Percentiles rank a stretch among this genome's conserved stretches.
Evolutionary conservation across 2,113 vertebrate genomes (phyloP).

Genomic region (Sinocyclocheilus anophthalmus): DNA sequence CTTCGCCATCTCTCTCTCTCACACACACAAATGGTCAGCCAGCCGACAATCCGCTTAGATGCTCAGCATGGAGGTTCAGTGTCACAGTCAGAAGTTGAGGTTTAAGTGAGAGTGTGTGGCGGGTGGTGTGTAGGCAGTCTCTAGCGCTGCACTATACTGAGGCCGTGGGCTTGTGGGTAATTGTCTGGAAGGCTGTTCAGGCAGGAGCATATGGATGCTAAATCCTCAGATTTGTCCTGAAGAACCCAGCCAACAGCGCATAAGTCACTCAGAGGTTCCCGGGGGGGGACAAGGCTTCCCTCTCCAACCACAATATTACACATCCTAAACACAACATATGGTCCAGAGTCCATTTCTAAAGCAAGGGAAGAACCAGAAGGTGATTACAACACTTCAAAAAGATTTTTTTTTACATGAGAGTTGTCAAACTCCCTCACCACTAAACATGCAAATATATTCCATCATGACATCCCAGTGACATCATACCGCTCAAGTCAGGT

Average conservation of each 20-base stretch:
- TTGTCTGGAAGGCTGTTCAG: constrained; percentile 45
- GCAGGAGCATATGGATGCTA: constrained; percentile 57
- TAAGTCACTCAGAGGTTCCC: constrained; percentile 41
- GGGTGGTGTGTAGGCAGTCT: constrained; percentile 40
- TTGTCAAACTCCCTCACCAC: neutral
- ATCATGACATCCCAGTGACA: neutral
- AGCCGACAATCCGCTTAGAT: constrained; percentile 3
- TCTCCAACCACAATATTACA: constrained; percentile 18
- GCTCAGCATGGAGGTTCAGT: constrained; percentile 7
- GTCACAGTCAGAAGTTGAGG: constrained; percentile 25
- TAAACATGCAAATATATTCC: constrained; percentile 5
- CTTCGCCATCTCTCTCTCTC: neutral
- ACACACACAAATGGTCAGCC: neutral
- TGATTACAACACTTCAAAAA: neutral
- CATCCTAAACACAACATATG: constrained; percentile 28
- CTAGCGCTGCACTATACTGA: constrained; percentile 11
- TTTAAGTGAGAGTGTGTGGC: neutral
- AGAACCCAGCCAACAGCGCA: constrained; percentile 48
- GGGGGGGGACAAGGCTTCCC: constrained; percentile 7
- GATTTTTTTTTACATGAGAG: neutral
- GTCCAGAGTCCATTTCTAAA: constrained; percentile 5
- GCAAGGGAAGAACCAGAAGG: neutral
- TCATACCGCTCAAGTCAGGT: neutral
- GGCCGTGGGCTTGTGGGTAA: constrained; percentile 38
- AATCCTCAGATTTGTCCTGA: constrained; percentile 56